Evolutionary conservation across 2,113 vertebrate genomes (phyloP), one percentile per base, ranked within the genome.

Genomic region (Ochotona princeps): DNA sequence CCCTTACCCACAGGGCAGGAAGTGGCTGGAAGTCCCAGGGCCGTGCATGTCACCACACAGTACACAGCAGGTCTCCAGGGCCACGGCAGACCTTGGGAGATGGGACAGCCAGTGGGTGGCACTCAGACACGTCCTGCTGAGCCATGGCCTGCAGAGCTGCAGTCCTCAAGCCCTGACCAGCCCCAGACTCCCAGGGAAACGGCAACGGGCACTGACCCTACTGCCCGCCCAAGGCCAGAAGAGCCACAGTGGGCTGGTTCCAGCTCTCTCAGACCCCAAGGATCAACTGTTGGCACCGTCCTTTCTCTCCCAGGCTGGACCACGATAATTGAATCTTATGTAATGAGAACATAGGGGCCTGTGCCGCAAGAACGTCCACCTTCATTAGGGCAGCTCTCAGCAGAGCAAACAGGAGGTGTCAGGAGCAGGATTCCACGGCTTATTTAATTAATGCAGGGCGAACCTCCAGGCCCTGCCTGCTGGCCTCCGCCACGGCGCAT

Each of bases 351-450:
- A 87, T 51, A 57, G 11, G 90, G 54, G 85, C 87, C 94, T 57
- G 0, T 0, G 73, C 83, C 76, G 61, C 90, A 79, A 80, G 91
- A 86, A 94, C 81, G 61, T 85, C 87, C 78, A 78, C 75, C 90
- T 96, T 93, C 92, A 82, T 90, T 85, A 95, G 67, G 91, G 72
- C 65, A 95, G 87, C 94, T 94, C 93, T 93, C 66, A 80, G 69
- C 79, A 63, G 61, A 73, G 84, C 73, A 96, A 94, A 95, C 94
- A 86, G 25, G 79, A 70, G 79, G 76, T 92, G 95, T 75, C 90
- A 95, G 95, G 93, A 93, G 73, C 88, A 35, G 65, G 76, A 35
- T 69, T 90, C 93, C 60, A 72, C 66, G 73, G 90, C 93, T 96
- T 94, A 95, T 21, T 12, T 91, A 97, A 96, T 85, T 88, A 73